Conservation (phyloP, 1,140 invertebrate genomes). For the Littorina saxatilis region DNA sequence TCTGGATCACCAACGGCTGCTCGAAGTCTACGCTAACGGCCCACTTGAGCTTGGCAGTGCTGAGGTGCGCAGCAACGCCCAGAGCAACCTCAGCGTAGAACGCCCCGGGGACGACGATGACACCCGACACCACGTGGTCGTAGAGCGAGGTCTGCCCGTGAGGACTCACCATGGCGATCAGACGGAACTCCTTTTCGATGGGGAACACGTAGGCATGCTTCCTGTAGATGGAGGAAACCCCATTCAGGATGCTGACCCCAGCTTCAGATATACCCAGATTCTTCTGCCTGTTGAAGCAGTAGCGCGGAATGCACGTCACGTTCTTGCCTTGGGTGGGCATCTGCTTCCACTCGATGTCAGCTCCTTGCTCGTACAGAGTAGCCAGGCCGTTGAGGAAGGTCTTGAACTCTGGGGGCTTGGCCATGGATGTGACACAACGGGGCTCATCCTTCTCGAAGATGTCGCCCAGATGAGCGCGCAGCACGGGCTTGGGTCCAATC, state of each 20-base stretch:
- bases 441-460: constrained; percentile 7
- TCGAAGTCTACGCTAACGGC: constrained; percentile 39
- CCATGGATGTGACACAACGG: constrained; percentile 46
- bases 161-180: constrained; percentile 35
- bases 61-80: constrained; percentile 33
- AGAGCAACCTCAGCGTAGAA: constrained; percentile 50
- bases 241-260: not conserved
- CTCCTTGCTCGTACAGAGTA: constrained; percentile 38
- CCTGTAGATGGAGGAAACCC: not conserved
- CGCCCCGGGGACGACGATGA: constrained; percentile 47
- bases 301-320: constrained; percentile 37
- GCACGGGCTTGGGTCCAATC: constrained; percentile 59
- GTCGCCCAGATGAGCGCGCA: constrained; percentile 49
- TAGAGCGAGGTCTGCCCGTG: constrained; percentile 41
- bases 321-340: constrained; percentile 19
- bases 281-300: constrained; percentile 42
- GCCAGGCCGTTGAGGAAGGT: constrained; percentile 34
- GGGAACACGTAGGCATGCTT: constrained; percentile 4
- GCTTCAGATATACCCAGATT: not conserved
- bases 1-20: constrained; percentile 38
- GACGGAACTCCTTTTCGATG: not conserved
- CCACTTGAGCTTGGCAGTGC: constrained; percentile 22
- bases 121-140: constrained; percentile 44
- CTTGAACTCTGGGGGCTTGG: constrained; percentile 45
- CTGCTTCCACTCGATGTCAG: constrained; percentile 45